A percentile compares a stretch with the other conserved stretches of the same genome.
Conservation (phyloP, 2,888 invertebrate species). For the Blera fallax region DNA sequence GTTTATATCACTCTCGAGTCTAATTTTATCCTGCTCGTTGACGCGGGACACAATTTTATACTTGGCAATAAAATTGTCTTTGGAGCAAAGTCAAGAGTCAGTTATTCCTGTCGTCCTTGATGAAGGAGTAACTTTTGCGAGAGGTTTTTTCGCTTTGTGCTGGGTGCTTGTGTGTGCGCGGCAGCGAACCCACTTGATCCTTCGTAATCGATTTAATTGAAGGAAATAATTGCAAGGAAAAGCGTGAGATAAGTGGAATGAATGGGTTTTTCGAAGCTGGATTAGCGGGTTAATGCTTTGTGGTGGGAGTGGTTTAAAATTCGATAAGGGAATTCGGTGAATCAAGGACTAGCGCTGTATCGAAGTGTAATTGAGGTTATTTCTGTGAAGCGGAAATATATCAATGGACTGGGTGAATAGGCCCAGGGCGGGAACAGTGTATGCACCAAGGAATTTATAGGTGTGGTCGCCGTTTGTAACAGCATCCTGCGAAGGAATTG, state of each 20-base stretch:
- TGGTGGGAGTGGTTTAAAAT: not conserved
- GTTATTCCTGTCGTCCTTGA: not conserved
- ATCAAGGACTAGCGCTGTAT: too few species aligned
- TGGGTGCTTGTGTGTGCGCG: not conserved
- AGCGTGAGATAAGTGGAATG: constrained; percentile 29
- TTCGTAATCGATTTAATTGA: constrained; percentile 48
- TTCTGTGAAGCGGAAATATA: too few species aligned
- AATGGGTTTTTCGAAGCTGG: constrained; percentile 4
- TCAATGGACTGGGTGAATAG: too few species aligned
- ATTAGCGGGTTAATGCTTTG: constrained; percentile 18
- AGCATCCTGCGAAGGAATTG: too few species aligned
- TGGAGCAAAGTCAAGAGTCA: not conserved
- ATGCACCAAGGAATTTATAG: too few species aligned
- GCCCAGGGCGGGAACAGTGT: too few species aligned
- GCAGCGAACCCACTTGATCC: not conserved
- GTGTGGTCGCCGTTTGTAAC: too few species aligned
- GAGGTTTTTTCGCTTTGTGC: not conserved
- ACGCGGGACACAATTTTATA: constrained; percentile 14
- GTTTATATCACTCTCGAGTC: not conserved
- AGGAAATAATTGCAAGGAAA: constrained; percentile 40
- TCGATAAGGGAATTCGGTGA: too few species aligned
- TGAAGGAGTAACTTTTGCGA: not conserved
- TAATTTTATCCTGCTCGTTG: constrained; percentile 15
- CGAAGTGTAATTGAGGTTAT: too few species aligned
- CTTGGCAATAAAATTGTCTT: constrained; percentile 20